A percentile compares a stretch with the other conserved stretches of the same genome.
These are phyloP conservation scores for Venturia canescens DNA, from an alignment of 1,140 invertebrate genomes.

Conservation along the genomic window DNA sequence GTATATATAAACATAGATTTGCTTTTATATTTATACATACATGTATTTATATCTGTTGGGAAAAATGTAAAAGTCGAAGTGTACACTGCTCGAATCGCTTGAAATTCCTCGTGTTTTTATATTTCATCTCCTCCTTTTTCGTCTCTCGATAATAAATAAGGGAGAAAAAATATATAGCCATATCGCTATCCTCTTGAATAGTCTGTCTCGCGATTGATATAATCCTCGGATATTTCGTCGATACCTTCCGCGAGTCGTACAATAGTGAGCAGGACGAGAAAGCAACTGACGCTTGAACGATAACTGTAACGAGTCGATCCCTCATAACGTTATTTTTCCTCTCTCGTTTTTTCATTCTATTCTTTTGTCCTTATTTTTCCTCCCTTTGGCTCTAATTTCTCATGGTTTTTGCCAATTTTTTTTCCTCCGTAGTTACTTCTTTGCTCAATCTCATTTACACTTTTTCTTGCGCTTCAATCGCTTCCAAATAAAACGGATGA, in stretches of 20 bases:
- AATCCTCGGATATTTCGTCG: constrained; percentile 25
- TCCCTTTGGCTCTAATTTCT: constrained; percentile 39
- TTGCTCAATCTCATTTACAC: constrained; percentile 30
- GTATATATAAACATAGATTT: background rate
- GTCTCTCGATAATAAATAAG: background rate
- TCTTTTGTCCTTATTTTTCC: constrained; percentile 39
- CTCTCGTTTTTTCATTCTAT: background rate
- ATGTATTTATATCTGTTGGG: background rate
- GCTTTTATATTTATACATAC: too few species aligned
- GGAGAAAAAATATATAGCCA: background rate
- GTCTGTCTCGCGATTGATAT: constrained; percentile 3
- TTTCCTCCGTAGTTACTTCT: constrained; percentile 40
- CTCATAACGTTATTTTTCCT: background rate
- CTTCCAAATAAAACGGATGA: constrained; percentile 63
- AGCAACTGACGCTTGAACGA: constrained; percentile 27
- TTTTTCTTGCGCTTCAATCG: constrained; percentile 28
- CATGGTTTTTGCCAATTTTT: constrained; percentile 13
- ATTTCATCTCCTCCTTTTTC: constrained; percentile 16
- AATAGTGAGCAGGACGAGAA: constrained; percentile 25
- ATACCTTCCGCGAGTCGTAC: constrained; percentile 21
- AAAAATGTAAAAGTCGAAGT: background rate
- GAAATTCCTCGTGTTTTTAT: background rate
- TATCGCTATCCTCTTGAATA: background rate
- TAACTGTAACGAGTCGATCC: constrained; percentile 43
- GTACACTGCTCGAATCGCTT: constrained; percentile 1